These are phyloP conservation scores for Marmota flaviventris DNA, from an alignment of 2,113 vertebrate genomes.

Conservation along the genomic window DNA sequence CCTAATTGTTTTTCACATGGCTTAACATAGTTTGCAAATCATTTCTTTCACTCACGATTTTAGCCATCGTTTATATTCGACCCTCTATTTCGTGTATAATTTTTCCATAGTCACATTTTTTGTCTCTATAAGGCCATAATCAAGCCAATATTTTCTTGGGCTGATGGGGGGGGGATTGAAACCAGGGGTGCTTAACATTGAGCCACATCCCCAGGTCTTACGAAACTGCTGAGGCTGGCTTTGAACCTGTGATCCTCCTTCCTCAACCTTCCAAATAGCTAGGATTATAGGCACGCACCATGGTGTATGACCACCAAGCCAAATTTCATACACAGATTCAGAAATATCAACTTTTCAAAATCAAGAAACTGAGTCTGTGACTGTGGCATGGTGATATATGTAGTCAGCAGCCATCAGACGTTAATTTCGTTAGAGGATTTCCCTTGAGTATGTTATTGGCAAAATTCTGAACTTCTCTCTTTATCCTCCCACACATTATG, in stretches of 20 bases:
- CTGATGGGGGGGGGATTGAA: too few species aligned
- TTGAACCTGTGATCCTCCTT: too few species aligned
- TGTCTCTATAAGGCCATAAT: neutral
- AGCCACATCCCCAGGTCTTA: too few species aligned
- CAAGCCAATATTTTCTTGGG: neutral
- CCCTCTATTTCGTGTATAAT: neutral
- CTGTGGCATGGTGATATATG: neutral
- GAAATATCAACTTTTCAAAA: neutral
- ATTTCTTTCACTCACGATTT: neutral
- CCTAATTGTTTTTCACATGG: neutral
- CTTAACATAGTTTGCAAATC: neutral
- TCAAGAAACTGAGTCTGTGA: neutral
- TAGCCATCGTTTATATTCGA: neutral
- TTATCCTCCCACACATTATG: neutral
- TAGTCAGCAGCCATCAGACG: neutral
- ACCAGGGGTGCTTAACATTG: too few species aligned
- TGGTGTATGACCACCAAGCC: too few species aligned
- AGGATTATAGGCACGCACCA: too few species aligned
- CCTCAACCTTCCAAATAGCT: too few species aligned
- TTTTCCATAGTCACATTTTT: slow-evolving; percentile 5
- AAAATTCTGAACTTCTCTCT: neutral
- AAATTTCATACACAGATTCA: neutral
- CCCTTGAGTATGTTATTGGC: neutral
- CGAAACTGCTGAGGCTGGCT: too few species aligned
- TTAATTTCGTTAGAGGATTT: neutral